Percentiles rank a stretch among this genome's conserved stretches.
These are phyloP conservation scores for Fabriciana adippe DNA, from an alignment of 2,888 invertebrate genomes.

Conservation along the genomic window DNA sequence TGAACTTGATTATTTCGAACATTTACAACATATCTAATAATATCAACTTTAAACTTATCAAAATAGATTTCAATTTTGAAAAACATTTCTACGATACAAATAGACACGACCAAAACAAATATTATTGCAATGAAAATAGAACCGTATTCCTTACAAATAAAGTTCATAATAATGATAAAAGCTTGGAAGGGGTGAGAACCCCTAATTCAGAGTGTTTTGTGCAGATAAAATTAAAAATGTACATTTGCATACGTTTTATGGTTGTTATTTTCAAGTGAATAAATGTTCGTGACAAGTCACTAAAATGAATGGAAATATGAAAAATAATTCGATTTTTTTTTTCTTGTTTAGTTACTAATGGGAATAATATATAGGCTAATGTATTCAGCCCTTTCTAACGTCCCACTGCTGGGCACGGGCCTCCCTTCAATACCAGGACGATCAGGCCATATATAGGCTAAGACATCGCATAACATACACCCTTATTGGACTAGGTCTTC, in stretches of 20 bases:
- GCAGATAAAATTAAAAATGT: slow-evolving; percentile 62
- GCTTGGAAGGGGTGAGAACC: slow-evolving; percentile 56
- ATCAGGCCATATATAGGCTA: no score
- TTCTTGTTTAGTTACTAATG: no score
- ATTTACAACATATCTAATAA: not conserved
- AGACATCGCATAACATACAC: no score
- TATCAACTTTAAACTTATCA: not conserved
- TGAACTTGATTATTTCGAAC: slow-evolving; percentile 14
- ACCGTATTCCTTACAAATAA: slow-evolving; percentile 36
- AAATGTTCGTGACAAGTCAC: slow-evolving; percentile 12
- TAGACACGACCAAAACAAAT: not conserved
- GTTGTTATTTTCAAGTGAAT: slow-evolving; percentile 30
- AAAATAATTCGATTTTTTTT: no score
- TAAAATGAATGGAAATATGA: not conserved
- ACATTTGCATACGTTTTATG: slow-evolving; percentile 48
- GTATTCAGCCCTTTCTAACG: no score
- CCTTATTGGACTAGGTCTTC: no score
- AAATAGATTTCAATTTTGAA: not conserved
- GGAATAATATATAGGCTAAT: no score
- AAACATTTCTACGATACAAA: not conserved
- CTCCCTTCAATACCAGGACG: no score
- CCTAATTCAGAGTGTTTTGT: slow-evolving; percentile 54
- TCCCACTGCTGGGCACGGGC: no score
- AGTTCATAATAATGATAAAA: slow-evolving; percentile 36
- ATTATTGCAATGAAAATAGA: slow-evolving; percentile 30